Conservation (phyloP, 2,113 vertebrate genomes). For the Spizaetus ornatus region DNA sequence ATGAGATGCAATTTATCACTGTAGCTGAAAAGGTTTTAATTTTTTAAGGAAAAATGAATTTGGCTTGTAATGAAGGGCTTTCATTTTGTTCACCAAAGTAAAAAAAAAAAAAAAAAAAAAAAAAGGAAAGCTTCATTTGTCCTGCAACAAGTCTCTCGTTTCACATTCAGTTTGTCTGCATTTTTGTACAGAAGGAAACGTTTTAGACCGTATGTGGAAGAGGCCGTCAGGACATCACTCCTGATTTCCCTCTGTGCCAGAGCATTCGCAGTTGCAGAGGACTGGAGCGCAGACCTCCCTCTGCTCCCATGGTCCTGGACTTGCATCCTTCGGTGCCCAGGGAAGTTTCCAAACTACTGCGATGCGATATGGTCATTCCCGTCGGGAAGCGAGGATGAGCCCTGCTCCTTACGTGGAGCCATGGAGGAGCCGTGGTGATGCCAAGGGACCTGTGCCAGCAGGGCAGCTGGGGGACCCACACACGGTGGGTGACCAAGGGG, state of each 20-base stretch:
- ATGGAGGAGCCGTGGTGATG: background rate
- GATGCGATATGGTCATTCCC: background rate
- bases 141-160: background rate
- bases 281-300: background rate
- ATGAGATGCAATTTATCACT: background rate
- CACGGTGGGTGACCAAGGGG: fast-evolving
- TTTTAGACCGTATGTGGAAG: fast-evolving
- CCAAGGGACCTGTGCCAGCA: background rate
- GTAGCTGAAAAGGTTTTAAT: background rate
- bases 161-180: background rate
- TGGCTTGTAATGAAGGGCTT: background rate
- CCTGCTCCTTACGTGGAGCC: background rate
- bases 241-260: background rate
- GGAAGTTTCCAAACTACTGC: fast-evolving
- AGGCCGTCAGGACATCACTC: background rate
- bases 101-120: background rate
- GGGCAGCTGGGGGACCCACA: background rate
- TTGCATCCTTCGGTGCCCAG: background rate
- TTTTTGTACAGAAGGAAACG: background rate
- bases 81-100: background rate
- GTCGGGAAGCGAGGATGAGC: fast-evolving
- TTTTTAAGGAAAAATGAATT: background rate
- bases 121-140: background rate
- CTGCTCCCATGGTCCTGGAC: background rate
- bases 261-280: background rate